Conservation (phyloP, 2,888 invertebrate genomes). For the Lamellibrachia satsuma region DNA sequence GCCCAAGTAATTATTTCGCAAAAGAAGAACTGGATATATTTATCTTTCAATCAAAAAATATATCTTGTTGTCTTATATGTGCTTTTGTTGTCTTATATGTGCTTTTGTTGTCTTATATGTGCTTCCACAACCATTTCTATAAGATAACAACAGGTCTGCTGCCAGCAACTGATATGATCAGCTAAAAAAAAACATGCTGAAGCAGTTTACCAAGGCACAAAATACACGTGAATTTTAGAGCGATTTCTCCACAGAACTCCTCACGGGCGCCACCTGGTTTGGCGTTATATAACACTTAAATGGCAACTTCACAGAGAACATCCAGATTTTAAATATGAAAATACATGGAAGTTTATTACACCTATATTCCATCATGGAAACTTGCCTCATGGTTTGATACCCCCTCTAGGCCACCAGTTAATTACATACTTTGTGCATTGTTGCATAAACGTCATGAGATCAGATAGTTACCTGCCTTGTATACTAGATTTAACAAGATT, state of each 20-base stretch:
- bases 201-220: no score
- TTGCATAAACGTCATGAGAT: neutral
- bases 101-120: neutral
- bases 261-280: neutral
- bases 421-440: neutral
- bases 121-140: neutral
- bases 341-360: no score
- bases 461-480: neutral
- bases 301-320: neutral
- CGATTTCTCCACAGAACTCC: neutral
- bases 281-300: neutral
- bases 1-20: neutral
- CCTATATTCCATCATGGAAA: no score
- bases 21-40: neutral
- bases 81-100: neutral
- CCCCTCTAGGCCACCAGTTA: neutral
- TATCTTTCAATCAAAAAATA: neutral
- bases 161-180: neutral
- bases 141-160: neutral
- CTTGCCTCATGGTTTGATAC: no score
- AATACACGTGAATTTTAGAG: neutral
- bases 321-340: no score
- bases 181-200: neutral
- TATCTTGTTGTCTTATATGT: neutral
- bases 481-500: no score